A percentile compares a stretch with the other conserved stretches of the same genome.
Conservation (phyloP, 2,888 invertebrate genomes). For the Melipona bicolor region DNA sequence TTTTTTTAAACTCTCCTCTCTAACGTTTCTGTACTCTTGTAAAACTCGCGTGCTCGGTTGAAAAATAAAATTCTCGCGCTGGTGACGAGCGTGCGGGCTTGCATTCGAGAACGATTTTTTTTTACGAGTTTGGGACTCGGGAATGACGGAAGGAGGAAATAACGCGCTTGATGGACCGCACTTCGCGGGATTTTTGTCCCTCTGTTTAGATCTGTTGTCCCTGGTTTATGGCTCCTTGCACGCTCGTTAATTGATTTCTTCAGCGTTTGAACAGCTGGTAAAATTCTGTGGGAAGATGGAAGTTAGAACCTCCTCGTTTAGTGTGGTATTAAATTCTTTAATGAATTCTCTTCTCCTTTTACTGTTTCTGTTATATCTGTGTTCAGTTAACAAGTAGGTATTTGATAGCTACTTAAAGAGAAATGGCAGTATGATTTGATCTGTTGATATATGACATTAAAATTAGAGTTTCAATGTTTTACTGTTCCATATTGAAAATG, state of each 20-base stretch:
- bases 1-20: neutral
- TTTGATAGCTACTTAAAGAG: neutral
- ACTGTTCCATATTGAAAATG: neutral
- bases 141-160: neutral
- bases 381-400: neutral
- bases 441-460: neutral
- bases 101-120: neutral
- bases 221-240: neutral
- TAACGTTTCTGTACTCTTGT: constrained; percentile 4
- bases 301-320: neutral
- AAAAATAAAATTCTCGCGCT: constrained; percentile 22
- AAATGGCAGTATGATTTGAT: neutral
- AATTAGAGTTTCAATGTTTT: neutral
- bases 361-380: neutral
- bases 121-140: constrained; percentile 12
- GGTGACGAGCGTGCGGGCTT: constrained; percentile 13
- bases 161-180: constrained; percentile 4
- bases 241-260: neutral
- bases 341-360: neutral
- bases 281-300: too few relatives aligned
- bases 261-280: neutral
- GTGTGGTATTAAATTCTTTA: neutral
- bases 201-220: neutral
- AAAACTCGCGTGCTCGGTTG: neutral
- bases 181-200: neutral